Conservation (phyloP, 2,888 invertebrate genomes). For the Eilema caniola region DNA sequence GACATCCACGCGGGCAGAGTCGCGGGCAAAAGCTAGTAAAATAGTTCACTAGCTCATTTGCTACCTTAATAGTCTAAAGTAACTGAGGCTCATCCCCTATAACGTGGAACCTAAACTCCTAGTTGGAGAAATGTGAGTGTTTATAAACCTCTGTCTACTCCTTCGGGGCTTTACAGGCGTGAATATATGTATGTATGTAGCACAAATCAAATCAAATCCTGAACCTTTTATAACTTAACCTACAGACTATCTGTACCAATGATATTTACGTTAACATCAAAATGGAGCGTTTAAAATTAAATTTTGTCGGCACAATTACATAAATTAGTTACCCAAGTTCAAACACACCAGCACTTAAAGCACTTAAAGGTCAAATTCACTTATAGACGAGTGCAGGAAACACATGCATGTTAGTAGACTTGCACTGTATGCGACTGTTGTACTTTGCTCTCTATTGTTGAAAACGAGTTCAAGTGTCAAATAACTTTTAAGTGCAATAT, state of each 20-base stretch:
- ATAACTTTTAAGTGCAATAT: conserved; percentile 5
- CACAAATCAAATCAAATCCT: too few species aligned
- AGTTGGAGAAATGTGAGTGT: too few species aligned
- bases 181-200: too few species aligned
- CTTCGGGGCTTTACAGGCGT: too few species aligned
- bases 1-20: too few species aligned
- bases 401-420: conserved; percentile 10
- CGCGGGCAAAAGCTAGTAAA: too few species aligned
- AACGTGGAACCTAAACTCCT: too few species aligned
- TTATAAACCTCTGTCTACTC: too few species aligned
- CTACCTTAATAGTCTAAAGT: too few species aligned
- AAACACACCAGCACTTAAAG: conserved; percentile 5
- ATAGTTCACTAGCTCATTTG: too few species aligned
- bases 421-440: conserved; percentile 6
- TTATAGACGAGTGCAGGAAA: conserved; percentile 17
- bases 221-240: too few species aligned
- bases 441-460: conserved; percentile 10
- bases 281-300: background rate
- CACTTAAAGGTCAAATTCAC: conserved; percentile 8
- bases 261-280: background rate
- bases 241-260: background rate
- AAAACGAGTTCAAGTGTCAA: conserved; percentile 3
- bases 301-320: background rate
- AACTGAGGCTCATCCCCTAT: too few species aligned
- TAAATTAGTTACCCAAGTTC: background rate